Evolutionary conservation across 2,888 invertebrate genomes (phyloP).

Genomic region (Hyles lineata): DNA sequence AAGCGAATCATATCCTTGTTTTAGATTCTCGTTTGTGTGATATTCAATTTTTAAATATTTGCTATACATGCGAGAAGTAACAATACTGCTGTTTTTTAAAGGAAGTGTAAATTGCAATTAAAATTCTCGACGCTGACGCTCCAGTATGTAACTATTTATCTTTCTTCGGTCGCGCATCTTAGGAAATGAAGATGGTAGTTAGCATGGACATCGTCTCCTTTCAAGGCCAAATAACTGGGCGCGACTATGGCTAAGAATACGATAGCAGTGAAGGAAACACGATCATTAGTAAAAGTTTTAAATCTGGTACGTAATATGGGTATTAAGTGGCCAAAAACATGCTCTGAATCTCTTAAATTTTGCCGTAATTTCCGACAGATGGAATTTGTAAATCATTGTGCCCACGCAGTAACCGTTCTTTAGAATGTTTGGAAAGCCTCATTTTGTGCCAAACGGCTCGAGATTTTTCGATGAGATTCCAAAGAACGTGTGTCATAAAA

Average conservation of each 20-base stretch:
- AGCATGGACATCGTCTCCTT: conserved; percentile 23
- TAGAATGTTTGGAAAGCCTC: background rate
- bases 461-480: background rate
- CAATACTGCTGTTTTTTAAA: background rate
- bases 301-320: background rate
- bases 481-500: conserved; percentile 14
- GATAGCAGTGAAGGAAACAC: conserved; percentile 13
- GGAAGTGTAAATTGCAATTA: conserved; percentile 18
- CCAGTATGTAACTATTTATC: conserved; percentile 19
- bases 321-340: background rate
- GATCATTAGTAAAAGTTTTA: conserved; percentile 18
- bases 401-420: conserved; percentile 7
- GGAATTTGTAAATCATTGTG: conserved; percentile 6
- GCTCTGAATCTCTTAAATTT: background rate
- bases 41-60: too few species aligned
- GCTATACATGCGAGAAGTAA: too few species aligned
- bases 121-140: conserved; percentile 2
- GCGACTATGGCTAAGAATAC: conserved; percentile 12
- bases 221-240: conserved; percentile 26
- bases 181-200: conserved; percentile 22
- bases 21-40: background rate
- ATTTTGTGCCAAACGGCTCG: background rate
- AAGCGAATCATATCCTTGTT: background rate
- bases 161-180: conserved; percentile 16
- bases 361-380: background rate